These are phyloP conservation scores for Berghia stephanieae DNA, from an alignment of 1,140 invertebrate genomes.

Conservation along the genomic window DNA sequence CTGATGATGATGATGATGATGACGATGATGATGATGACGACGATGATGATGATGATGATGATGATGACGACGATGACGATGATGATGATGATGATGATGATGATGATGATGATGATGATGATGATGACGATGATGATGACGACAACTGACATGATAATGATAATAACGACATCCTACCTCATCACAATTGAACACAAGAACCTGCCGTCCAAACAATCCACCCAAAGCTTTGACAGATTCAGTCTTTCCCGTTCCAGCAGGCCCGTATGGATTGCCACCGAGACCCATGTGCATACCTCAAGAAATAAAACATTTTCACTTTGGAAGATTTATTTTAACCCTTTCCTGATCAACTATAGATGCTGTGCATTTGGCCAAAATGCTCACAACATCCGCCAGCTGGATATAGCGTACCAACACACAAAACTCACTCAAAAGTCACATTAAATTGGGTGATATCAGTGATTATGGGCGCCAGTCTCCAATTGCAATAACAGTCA, in stretches of 20 bases:
- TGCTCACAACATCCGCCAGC: no score
- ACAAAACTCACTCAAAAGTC: no score
- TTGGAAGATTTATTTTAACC: background rate
- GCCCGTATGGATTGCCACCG: constrained; percentile 99
- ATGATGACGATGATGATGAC: background rate
- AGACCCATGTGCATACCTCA: constrained; percentile 93
- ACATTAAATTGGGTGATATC: no score
- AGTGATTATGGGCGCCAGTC: no score
- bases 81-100: constrained; percentile 6
- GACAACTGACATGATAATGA: background rate
- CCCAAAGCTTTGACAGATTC: constrained; percentile 97
- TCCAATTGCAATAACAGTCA: no score
- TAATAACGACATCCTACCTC: constrained; percentile 73
- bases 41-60: constrained; percentile 21
- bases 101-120: background rate
- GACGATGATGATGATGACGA: background rate
- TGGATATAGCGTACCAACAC: no score
- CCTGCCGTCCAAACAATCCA: constrained; percentile 86
- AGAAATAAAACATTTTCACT: background rate
- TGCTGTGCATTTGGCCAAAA: background rate
- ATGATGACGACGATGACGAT: background rate
- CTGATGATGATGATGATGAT: constrained; percentile 1
- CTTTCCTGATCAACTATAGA: no score
- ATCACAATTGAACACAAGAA: constrained; percentile 98
- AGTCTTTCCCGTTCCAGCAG: constrained; percentile 97